These are phyloP conservation scores for Phortica variegata DNA, from an alignment of 1,140 invertebrate species.

Conservation along the genomic window DNA sequence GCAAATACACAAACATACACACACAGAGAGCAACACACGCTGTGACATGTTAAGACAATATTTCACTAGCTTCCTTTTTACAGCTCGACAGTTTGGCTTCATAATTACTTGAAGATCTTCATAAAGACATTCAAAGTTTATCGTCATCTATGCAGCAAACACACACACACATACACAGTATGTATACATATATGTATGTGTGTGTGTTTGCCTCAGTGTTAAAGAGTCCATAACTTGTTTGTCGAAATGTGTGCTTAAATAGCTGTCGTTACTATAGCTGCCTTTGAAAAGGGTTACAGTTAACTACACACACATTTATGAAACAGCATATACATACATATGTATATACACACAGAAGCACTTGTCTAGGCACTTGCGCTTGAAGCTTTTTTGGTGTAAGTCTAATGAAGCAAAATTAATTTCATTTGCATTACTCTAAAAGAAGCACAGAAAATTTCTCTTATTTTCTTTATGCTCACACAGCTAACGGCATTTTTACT, in stretches of 20 bases:
- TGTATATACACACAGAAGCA: background rate
- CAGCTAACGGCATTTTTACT: no score
- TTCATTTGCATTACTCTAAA: constrained; percentile 8
- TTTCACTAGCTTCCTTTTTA: constrained; percentile 10
- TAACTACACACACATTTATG: background rate
- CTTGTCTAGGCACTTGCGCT: background rate
- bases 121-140: constrained; percentile 28
- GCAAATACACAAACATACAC: constrained; percentile 12
- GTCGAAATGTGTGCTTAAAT: constrained; percentile 25
- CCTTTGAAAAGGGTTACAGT: no score
- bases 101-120: constrained; percentile 53
- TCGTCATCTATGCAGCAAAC: no score
- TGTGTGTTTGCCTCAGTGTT: constrained; percentile 41
- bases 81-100: constrained; percentile 45
- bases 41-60: constrained; percentile 17
- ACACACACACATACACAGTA: no score
- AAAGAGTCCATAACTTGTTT: constrained; percentile 33
- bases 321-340: background rate
- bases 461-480: no score
- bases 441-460: no score
- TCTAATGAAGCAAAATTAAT: constrained; percentile 28
- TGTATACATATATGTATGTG: constrained; percentile 8
- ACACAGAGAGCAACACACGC: constrained; percentile 15
- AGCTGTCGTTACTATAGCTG: background rate
- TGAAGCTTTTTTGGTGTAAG: background rate